A percentile compares a stretch with the other conserved stretches of the same genome.
phyloP scores from a whole-genome alignment of 2,888 invertebrate genomes.

The Reticulitermes lucifugus region DNA sequence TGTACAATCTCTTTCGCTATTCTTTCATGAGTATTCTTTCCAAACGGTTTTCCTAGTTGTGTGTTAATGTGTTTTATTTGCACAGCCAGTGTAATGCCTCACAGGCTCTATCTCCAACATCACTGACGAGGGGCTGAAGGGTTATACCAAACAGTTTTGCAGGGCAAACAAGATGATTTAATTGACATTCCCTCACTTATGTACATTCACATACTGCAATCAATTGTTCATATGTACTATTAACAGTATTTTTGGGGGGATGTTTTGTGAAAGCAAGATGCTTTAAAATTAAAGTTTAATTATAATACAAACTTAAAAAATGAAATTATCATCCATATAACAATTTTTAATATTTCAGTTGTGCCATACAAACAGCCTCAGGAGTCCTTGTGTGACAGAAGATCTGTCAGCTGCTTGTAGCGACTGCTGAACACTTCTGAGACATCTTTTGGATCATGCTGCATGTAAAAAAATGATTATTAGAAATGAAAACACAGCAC shows the following conservation, averaged over 20 bases:
- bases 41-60: too few species aligned
- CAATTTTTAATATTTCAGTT: not conserved
- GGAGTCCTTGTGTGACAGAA: not conserved
- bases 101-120: too few species aligned
- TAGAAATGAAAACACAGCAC: too few species aligned
- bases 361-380: not conserved
- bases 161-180: too few species aligned
- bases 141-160: too few species aligned
- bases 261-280: not conserved
- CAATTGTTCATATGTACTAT: not conserved
- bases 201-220: not conserved
- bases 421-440: conserved; percentile 19
- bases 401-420: not conserved
- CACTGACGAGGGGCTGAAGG: too few species aligned
- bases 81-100: too few species aligned
- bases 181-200: too few species aligned
- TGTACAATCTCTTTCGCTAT: too few species aligned
- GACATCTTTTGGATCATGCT: conserved; percentile 36
- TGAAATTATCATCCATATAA: not conserved
- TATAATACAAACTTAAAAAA: not conserved
- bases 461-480: not conserved
- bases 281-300: not conserved
- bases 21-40: too few species aligned
- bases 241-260: not conserved
- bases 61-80: too few species aligned